Base-by-base conservation (phyloP, 2,888 invertebrate genomes). In the Heteromurus nitidus region DNA sequence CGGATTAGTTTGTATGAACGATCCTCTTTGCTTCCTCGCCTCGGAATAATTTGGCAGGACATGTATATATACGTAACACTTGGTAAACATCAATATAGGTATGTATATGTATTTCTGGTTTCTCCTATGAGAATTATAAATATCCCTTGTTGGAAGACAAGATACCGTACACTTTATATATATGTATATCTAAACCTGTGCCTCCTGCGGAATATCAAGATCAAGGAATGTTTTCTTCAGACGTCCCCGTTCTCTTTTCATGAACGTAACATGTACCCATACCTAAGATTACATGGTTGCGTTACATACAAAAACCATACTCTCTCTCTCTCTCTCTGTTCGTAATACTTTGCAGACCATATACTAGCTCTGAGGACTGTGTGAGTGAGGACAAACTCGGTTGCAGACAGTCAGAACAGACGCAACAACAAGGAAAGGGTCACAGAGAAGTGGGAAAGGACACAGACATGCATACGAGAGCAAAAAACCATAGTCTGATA, bases 161-260 rank as follows among this genome's bases (percentile, higher is more conserved):
- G 24, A 26, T 7, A 26, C 11, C 9, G 20, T 26, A 28, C 20
- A 26, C n/a, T 47, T 47, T 16, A 47, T 67, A 3, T 36, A 28
- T 7, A 24, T 47, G 16, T 24, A 30, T 47, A 47, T 20, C 3
- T 31, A 68, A 28, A 22, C 1, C 55, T 22, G 20, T 30, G 44
- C 18, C 67, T 65, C 7, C 26, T 55, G 11, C 44, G 62, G 79
- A 79, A 79, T 70, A 70, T 70, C 70, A 79, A 79, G 79, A 79
- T 70, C 79, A 79, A 79, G 79, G 79, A 79, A 69, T 69, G 53
- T 69, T 9, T 13, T 36, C 36, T 69, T 62, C 31, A 65, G 67
- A 20, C 26, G 42, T 65, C 55, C 74, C 58, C 20, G 28, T 24
- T 53, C 26, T 65, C 50, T 47, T 75, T 42, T 3, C 24, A 65